phyloP scores from a whole-genome alignment of 2,797 vertebrate species.

The Etheostoma nigrum region DNA sequence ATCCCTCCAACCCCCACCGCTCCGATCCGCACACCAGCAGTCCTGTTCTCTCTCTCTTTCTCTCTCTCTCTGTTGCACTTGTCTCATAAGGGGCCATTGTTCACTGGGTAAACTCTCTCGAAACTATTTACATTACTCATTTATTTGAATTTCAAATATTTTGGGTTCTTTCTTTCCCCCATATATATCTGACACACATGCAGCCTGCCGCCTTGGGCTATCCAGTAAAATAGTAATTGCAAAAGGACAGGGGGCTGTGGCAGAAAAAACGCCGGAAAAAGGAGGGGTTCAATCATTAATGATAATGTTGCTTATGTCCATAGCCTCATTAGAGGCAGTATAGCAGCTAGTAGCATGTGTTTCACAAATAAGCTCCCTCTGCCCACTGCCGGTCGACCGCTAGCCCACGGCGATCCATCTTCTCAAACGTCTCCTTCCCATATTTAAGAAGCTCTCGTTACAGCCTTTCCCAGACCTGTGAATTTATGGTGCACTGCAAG shows the following conservation, averaged over 20 bases:
- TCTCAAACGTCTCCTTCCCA: constrained; percentile 83
- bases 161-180: constrained; percentile 64
- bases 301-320: constrained; percentile 94
- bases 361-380: constrained; percentile 94
- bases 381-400: constrained; percentile 84
- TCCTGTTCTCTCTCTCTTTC: constrained; percentile 74
- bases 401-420: constrained; percentile 84
- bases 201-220: constrained; percentile 84
- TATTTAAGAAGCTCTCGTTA: constrained; percentile 84
- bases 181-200: constrained; percentile 65
- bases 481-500: constrained; percentile 81
- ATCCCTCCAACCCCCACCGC: constrained; percentile 88
- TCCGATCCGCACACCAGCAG: constrained; percentile 71
- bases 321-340: constrained; percentile 93
- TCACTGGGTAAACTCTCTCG: constrained; percentile 97
- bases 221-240: constrained; percentile 95
- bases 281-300: constrained; percentile 91
- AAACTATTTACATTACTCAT: constrained; percentile 99
- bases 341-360: constrained; percentile 89
- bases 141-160: constrained; percentile 96
- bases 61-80: constrained; percentile 87
- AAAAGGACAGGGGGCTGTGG: constrained; percentile 60
- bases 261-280: constrained; percentile 52
- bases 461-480: constrained; percentile 81
- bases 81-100: constrained; percentile 98